Conservation (phyloP, 2,797 vertebrate genomes). For the Spheniscus humboldti region DNA sequence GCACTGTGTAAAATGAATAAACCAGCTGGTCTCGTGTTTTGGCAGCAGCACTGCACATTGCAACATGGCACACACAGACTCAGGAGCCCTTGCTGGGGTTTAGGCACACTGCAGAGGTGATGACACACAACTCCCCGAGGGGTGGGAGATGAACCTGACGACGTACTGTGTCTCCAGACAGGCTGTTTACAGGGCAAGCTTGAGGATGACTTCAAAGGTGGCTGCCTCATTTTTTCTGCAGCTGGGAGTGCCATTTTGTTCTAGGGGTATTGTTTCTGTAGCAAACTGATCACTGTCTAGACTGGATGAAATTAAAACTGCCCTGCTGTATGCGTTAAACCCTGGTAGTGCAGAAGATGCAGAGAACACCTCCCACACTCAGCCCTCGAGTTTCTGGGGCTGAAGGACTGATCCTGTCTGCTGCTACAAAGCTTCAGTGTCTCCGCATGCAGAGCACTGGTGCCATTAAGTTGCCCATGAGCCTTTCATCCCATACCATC, state of each 20-base stretch:
- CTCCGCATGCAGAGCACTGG: not conserved
- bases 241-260: not conserved
- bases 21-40: conserved; percentile 13
- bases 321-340: not conserved
- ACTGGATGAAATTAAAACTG: not conserved
- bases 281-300: not conserved
- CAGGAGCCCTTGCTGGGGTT: not conserved
- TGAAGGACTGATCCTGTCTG: not conserved
- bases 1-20: conserved; percentile 66
- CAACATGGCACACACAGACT: not conserved
- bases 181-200: not conserved
- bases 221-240: not conserved
- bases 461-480: not conserved
- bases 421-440: not conserved
- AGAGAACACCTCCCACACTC: not conserved
- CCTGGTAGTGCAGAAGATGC: not conserved
- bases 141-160: not conserved
- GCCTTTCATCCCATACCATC: not conserved
- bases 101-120: conserved; percentile 13
- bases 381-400: not conserved
- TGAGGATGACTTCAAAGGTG: conserved; percentile 1
- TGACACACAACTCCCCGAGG: not conserved
- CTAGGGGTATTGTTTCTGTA: not conserved
- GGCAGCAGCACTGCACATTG: conserved; percentile 10
- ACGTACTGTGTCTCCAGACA: not conserved